Percentiles rank a stretch among this genome's conserved stretches.
Evolutionary conservation across 2,888 invertebrate genomes (phyloP).

Genomic region (Cecidostiba fungosa): DNA sequence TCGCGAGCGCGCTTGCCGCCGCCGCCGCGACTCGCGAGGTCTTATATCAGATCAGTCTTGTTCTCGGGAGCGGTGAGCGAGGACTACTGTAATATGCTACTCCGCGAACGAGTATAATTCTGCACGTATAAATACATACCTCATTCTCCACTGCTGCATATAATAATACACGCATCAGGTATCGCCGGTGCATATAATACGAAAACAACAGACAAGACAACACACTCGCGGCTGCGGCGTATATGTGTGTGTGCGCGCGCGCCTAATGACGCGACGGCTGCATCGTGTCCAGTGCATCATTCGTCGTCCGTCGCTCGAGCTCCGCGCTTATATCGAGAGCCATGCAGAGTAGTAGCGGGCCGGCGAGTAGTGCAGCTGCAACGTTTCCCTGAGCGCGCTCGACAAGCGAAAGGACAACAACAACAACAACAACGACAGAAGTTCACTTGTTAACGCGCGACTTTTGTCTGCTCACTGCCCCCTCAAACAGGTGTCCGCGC

Average conservation of each 20-base stretch:
- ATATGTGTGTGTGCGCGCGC: background rate
- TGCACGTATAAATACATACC: background rate
- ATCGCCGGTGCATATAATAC: too few relatives aligned
- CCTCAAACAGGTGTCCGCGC: background rate
- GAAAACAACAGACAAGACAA: background rate
- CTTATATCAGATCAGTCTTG: conserved; percentile 77
- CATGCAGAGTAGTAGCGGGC: conserved; percentile 11
- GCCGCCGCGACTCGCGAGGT: conserved; percentile 66
- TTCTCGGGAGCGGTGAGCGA: conserved; percentile 66
- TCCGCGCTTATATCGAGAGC: background rate
- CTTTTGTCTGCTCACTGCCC: background rate
- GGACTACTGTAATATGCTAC: conserved; percentile 37
- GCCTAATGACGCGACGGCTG: background rate
- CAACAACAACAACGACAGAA: background rate
- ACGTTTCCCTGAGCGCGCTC: background rate
- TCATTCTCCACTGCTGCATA: too few relatives aligned
- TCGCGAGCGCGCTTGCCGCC: conserved; percentile 21
- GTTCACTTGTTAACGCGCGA: background rate
- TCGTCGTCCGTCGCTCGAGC: conserved; percentile 1
- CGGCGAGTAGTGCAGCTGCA: background rate
- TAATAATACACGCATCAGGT: too few relatives aligned
- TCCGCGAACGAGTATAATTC: background rate
- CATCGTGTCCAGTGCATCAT: conserved; percentile 9
- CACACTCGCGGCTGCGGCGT: background rate
- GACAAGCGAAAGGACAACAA: background rate